Evolutionary conservation across 2,888 invertebrate species (phyloP).

Genomic region (Chrysotoxum bicinctum): DNA sequence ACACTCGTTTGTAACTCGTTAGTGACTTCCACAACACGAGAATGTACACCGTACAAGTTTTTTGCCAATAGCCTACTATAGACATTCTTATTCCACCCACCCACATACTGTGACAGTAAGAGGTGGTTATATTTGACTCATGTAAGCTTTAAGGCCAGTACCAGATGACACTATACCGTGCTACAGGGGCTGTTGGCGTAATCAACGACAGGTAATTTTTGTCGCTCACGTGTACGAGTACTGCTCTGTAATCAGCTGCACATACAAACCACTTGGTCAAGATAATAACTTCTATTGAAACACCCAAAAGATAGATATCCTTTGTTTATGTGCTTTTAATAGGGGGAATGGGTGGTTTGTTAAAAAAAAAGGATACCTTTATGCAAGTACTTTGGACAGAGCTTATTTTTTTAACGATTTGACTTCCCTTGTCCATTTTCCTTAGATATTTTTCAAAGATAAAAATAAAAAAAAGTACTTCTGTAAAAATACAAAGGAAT

Average conservation of each 20-base stretch:
- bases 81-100: conserved; percentile 2
- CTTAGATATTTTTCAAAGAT: background rate
- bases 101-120: background rate
- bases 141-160: conserved; percentile 7
- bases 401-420: background rate
- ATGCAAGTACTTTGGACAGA: background rate
- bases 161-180: conserved; percentile 4
- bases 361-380: background rate
- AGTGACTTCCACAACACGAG: background rate
- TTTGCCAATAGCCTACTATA: conserved; percentile 1
- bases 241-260: conserved; percentile 39
- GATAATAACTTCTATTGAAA: background rate
- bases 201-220: conserved; percentile 50
- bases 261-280: conserved; percentile 17
- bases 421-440: background rate
- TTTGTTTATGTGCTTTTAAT: background rate
- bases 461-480: background rate
- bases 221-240: conserved; percentile 67
- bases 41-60: background rate
- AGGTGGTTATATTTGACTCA: background rate
- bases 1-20: background rate
- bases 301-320: background rate
- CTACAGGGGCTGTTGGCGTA: conserved; percentile 33
- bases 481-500: background rate
- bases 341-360: background rate